Evolutionary conservation across 2,888 invertebrate genomes (phyloP).

Genomic region (Ormia ochracea): DNA sequence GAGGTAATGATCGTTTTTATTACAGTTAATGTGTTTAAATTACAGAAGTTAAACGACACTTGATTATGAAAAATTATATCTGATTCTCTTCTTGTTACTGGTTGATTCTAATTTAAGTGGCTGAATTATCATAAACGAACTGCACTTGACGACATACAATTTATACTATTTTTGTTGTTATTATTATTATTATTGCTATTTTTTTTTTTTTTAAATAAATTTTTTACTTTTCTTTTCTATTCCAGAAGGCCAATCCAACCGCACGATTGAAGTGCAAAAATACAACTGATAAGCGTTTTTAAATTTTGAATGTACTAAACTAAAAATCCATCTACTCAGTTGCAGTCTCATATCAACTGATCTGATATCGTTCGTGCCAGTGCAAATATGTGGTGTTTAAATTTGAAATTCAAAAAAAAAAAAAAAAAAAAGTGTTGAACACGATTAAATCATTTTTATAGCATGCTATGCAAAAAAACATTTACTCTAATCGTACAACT

Average conservation of each 20-base stretch:
- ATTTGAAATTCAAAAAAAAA: constrained; percentile 34
- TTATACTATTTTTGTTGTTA: too few relatives aligned
- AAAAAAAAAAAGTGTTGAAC: not conserved
- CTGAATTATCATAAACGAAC: constrained; percentile 35
- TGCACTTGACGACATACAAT: constrained; percentile 24
- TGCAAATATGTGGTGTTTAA: constrained; percentile 1
- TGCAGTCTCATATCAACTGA: constrained; percentile 28
- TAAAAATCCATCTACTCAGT: not conserved
- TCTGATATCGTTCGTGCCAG: constrained; percentile 36
- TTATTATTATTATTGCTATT: not conserved
- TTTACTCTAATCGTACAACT: too few relatives aligned
- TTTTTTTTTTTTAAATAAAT: constrained; percentile 1
- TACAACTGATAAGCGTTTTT: constrained; percentile 63
- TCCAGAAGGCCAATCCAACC: constrained; percentile 54
- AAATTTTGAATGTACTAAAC: constrained; percentile 32
- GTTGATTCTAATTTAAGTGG: constrained; percentile 41
- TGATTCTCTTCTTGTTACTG: constrained; percentile 24
- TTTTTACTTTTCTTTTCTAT: constrained; percentile 13
- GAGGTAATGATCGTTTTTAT: constrained; percentile 48
- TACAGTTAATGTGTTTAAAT: constrained; percentile 61
- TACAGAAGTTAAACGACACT: constrained; percentile 60
- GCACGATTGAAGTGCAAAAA: constrained; percentile 63
- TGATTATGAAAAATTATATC: constrained; percentile 52
- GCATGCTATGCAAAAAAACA: constrained; percentile 61
- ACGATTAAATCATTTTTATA: constrained; percentile 32